Evolutionary conservation across 2,113 vertebrate species (phyloP).

Genomic region (Geococcyx californianus): DNA sequence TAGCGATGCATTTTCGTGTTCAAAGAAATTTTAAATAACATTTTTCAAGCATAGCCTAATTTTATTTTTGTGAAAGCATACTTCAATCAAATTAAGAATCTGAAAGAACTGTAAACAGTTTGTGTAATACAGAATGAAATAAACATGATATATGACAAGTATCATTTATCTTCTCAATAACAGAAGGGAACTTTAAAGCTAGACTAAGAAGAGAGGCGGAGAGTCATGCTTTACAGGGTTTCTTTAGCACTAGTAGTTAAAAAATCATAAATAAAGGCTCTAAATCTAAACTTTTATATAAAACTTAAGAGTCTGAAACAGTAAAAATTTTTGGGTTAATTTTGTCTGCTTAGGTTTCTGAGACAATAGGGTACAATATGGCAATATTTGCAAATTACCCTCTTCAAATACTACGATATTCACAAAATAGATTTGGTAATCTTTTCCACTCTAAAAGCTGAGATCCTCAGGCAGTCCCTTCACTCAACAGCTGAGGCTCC

Average conservation of each 20-base stretch:
- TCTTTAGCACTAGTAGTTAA: not conserved
- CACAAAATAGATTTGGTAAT: not conserved
- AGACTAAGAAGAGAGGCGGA: not conserved
- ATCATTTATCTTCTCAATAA: not conserved
- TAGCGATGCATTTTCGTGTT: constrained; percentile 5
- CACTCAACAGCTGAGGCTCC: not conserved
- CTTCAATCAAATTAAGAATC: not conserved
- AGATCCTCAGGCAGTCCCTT: not conserved
- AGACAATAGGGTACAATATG: not conserved
- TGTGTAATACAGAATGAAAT: constrained; percentile 5
- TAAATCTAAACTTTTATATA: not conserved
- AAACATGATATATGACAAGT: not conserved
- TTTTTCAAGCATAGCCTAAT: not conserved
- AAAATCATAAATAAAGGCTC: not conserved
- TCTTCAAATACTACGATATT: not conserved
- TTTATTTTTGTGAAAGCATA: not conserved
- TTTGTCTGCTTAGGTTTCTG: not conserved
- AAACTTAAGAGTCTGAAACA: not conserved
- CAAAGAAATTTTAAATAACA: not conserved
- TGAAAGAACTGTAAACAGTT: not conserved
- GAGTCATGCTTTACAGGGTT: not conserved
- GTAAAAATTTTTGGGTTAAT: not conserved
- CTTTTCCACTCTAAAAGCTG: not conserved
- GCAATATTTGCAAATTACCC: not conserved
- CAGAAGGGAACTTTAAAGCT: not conserved